Evolutionary conservation across 2,797 vertebrate species (phyloP).

Genomic region (Scomberomorus guttatus): DNA sequence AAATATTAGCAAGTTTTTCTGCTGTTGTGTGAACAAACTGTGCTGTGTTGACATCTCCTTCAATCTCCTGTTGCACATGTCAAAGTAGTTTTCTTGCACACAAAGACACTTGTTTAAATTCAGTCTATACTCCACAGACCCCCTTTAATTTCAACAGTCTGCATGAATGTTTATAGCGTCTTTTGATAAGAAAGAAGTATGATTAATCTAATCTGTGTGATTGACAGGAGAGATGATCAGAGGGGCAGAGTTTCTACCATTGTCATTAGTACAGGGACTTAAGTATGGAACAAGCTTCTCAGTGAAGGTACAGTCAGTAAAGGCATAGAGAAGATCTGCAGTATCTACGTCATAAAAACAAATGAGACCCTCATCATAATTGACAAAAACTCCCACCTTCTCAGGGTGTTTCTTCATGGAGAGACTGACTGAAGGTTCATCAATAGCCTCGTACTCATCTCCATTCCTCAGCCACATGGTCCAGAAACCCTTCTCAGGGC

Average conservation of each 20-base stretch:
- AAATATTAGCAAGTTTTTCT: no score
- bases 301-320: conserved; percentile 23
- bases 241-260: neutral
- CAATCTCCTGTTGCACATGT: no score
- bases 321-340: conserved; percentile 24
- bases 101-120: no score
- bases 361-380: conserved; percentile 27
- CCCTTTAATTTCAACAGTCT: no score
- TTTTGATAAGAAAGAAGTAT: no score
- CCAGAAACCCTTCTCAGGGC: conserved; percentile 6
- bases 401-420: neutral
- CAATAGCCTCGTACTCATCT: neutral
- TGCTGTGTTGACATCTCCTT: no score
- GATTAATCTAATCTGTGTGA: no score
- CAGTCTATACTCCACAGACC: no score
- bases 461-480: neutral
- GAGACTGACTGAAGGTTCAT: neutral
- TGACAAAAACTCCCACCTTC: conserved; percentile 35
- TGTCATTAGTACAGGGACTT: fast-evolving
- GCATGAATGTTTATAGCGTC: no score
- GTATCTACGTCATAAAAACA: conserved; percentile 26
- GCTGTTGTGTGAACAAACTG: no score
- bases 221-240: neutral
- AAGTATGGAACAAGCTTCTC: conserved; percentile 22
- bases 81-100: no score